These are phyloP conservation scores for Parasteatoda lunata DNA, from an alignment of 2,888 invertebrate genomes.

Conservation along the genomic window DNA sequence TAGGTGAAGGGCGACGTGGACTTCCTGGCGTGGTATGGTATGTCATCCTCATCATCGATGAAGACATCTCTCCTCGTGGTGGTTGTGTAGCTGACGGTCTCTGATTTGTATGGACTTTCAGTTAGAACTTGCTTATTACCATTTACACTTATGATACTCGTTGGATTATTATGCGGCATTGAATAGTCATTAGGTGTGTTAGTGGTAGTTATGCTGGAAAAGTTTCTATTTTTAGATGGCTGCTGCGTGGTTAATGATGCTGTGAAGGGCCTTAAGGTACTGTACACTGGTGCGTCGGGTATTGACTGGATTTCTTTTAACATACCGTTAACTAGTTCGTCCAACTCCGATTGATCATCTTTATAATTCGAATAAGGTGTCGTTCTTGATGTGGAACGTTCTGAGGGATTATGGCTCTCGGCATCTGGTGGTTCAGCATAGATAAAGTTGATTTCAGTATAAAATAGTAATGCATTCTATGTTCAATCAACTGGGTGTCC, in stretches of 20 bases:
- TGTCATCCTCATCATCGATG: constrained; percentile 64
- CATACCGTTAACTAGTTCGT: constrained; percentile 89
- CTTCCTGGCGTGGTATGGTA: constrained; percentile 93
- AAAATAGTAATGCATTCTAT: not conserved
- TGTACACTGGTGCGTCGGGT: constrained; percentile 76
- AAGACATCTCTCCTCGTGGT: constrained; percentile 41
- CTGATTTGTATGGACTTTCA: constrained; percentile 23
- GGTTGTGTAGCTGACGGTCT: constrained; percentile 30
- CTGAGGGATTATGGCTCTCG: constrained; percentile 57
- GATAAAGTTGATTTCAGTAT: not conserved
- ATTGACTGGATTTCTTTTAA: constrained; percentile 90
- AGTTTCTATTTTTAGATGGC: constrained; percentile 59
- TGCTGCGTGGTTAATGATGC: constrained; percentile 69
- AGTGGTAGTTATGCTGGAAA: constrained; percentile 55
- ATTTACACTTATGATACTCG: constrained; percentile 62
- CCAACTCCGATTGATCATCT: constrained; percentile 79
- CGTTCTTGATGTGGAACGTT: constrained; percentile 46
- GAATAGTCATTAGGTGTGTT: constrained; percentile 37
- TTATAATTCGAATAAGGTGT: constrained; percentile 58
- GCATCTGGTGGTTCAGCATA: constrained; percentile 20
- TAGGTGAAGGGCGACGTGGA: constrained; percentile 92
- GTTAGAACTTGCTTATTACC: constrained; percentile 50
- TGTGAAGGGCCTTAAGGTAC: constrained; percentile 46
- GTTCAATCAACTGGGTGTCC: too few relatives aligned
- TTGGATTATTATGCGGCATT: constrained; percentile 27